phyloP scores from a whole-genome alignment of 2,888 invertebrate genomes.

The Cheilosia impressa region DNA sequence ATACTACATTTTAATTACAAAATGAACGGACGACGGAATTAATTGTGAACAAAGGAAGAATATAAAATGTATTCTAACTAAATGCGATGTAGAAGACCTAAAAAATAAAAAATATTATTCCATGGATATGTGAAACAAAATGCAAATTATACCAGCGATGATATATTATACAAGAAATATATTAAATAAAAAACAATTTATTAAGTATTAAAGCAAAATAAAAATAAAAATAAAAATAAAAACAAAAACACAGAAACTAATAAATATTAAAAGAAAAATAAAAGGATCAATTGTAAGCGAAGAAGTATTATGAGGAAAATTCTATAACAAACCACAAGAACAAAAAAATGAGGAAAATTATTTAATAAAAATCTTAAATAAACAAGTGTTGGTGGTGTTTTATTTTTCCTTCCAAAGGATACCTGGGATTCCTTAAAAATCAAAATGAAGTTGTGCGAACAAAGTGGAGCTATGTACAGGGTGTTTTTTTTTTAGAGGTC shows the following conservation, averaged over 20 bases:
- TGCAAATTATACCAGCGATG: slow-evolving; percentile 75
- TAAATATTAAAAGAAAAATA: slow-evolving; percentile 49
- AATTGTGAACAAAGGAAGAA: slow-evolving; percentile 39
- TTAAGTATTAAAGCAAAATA: slow-evolving; percentile 41
- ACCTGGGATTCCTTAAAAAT: too few relatives aligned
- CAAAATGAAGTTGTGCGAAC: too few relatives aligned
- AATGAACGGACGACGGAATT: slow-evolving; percentile 32
- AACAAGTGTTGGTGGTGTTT: slow-evolving; percentile 23
- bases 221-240: slow-evolving; percentile 27
- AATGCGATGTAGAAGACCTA: slow-evolving; percentile 41
- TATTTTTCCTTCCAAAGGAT: background rate
- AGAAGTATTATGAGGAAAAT: slow-evolving; percentile 50
- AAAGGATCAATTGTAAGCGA: slow-evolving; percentile 72
- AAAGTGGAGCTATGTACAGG: too few relatives aligned
- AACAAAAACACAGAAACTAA: slow-evolving; percentile 26
- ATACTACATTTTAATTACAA: slow-evolving; percentile 41
- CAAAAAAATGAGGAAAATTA: slow-evolving; percentile 54
- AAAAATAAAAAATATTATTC: slow-evolving; percentile 43
- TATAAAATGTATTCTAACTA: slow-evolving; percentile 42
- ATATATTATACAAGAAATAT: slow-evolving; percentile 71
- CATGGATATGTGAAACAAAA: slow-evolving; percentile 70
- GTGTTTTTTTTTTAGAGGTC: too few relatives aligned
- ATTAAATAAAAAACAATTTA: slow-evolving; percentile 51
- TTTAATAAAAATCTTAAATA: slow-evolving; percentile 73
- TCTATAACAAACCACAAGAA: slow-evolving; percentile 57